Evolutionary conservation across 2,888 invertebrate species (phyloP), one percentile per base, ranked within the genome.

Genomic region (Coelopa pilipes): DNA sequence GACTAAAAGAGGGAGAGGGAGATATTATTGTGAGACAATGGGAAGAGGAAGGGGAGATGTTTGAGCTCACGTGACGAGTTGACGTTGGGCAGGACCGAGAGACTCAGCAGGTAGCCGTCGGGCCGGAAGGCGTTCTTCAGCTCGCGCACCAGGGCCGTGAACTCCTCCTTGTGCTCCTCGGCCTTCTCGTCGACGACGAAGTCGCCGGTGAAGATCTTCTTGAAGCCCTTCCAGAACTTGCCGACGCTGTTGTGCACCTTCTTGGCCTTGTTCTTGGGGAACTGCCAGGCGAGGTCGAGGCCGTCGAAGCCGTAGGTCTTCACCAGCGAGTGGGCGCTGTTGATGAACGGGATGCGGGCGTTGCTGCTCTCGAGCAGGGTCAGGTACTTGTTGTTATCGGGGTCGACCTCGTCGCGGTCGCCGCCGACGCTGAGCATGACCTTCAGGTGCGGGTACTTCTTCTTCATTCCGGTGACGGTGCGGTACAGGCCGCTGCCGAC

Each of bases 251-350:
- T 89, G 72, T 87, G 92, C 75, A 94, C 91, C 88, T 94, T 94
- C 90, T 94, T 94, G 49, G 94, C 92, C 86, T 93, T 94, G 78
- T 91, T 90, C 76, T 90, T 91, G 21, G 95, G 92, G 89, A 96
- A 95, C 86, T 96, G 92, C 96, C 96, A 96, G 13, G 92, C 93
- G 49, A 96, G 89, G 85, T 97, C 96, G 34, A 96, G 89, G 1
- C 96, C 96, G 85, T 96, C 96, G 80, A 97, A 96, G 34, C 92
- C 92, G 81, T 95, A 93, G 70, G 93, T 93, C 79, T 92, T 92
- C 15, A 94, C 88, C 65, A 95, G 80, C 1, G 91, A 89, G 21
- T 92, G 91, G 2, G 92, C 93, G 1, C 95, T 94, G 85, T 93
- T 93, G 66, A 94, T 92, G 84, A 95, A 95, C 9, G 92, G 91